Evolutionary conservation across 2,888 invertebrate species (phyloP), one percentile per base, ranked within the genome.

Genomic region (Protonemura montana): DNA sequence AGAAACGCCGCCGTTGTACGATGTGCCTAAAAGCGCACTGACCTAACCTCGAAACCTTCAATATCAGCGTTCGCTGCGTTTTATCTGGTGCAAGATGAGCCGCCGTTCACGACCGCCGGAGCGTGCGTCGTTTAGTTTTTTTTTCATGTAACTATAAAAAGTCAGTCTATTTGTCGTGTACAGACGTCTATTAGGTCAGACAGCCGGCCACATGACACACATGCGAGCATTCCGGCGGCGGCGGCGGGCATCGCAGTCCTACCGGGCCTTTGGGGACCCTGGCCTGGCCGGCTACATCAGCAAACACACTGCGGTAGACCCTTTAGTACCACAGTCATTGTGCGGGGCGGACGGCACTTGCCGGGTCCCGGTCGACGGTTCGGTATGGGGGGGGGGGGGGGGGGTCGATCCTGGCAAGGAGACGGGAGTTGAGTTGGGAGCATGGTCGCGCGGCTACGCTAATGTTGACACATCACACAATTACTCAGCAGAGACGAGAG

Each of bases 91-190:
- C 59, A 3, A 21, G 59, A 59, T 59, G 59, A 21, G 13, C 41
- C 13, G 3, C 59, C 81, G 28, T 29, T 29, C 81, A 29, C 81
- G 81, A 81, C 81, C 81, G 59, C 59, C 29, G 27, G 30, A 28
- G 29, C 81, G 81, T 5, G 76, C 28, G 29, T 10, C 84, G 59
- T 84, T 84, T 84, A 59, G 28, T 84, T 59, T 84, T 27, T 84
- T 84, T 27, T 84, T 76, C 84, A 84, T 84, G 27, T 27, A 76
- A 59, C 84, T 10, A 84, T 84, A 84, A 84, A 84, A 59, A 59
- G 28, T 3, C 84, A 28, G 59, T 59, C 59, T 59, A 84, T 84
- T 84, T 84, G 84, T 84, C 84, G 84, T 83, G 83, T 83, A 83
- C 83, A 59, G 83, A 27, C 41, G 59, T 28, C 76, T 59, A 84